Conservation (phyloP, 2,888 invertebrate genomes). For the Chelonus formosanus region DNA sequence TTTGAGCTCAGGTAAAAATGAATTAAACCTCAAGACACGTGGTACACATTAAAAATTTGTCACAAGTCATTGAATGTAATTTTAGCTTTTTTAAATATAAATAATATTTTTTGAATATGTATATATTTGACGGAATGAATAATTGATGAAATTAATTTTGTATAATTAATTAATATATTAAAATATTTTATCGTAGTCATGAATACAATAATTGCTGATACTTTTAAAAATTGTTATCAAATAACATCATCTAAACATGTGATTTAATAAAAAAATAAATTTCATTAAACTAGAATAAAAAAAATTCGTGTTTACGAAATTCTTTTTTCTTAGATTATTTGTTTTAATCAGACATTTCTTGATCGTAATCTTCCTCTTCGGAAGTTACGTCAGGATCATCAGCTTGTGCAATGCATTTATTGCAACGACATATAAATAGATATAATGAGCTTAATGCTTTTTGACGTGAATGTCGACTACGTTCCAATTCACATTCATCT, state of each 20-base stretch:
- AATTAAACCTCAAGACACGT: slow-evolving; percentile 41
- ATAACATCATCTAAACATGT: no score
- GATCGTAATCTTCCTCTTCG: slow-evolving; percentile 80
- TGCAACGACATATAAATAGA: slow-evolving; percentile 83
- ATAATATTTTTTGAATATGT: no score
- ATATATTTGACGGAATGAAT: no score
- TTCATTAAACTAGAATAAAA: neutral
- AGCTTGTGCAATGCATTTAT: slow-evolving; percentile 78
- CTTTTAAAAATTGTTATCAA: no score
- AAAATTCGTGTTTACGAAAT: slow-evolving; percentile 6
- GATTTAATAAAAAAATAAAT: no score
- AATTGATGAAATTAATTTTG: no score
- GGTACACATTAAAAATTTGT: neutral
- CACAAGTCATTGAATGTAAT: neutral
- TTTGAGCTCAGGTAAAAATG: slow-evolving; percentile 50
- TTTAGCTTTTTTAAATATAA: slow-evolving; percentile 3
- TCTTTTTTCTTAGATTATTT: neutral
- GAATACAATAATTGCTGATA: no score
- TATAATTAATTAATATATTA: neutral
- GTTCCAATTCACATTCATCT: slow-evolving; percentile 81
- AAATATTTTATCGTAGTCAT: neutral
- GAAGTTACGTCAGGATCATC: slow-evolving; percentile 82
- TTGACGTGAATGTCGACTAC: slow-evolving; percentile 87
- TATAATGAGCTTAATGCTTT: slow-evolving; percentile 83
- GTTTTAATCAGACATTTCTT: slow-evolving; percentile 54